A percentile compares a stretch with the other conserved stretches of the same genome.
These are phyloP conservation scores for Sphenodon punctatus DNA, from an alignment of 2,797 vertebrate species.

Conservation along the genomic window DNA sequence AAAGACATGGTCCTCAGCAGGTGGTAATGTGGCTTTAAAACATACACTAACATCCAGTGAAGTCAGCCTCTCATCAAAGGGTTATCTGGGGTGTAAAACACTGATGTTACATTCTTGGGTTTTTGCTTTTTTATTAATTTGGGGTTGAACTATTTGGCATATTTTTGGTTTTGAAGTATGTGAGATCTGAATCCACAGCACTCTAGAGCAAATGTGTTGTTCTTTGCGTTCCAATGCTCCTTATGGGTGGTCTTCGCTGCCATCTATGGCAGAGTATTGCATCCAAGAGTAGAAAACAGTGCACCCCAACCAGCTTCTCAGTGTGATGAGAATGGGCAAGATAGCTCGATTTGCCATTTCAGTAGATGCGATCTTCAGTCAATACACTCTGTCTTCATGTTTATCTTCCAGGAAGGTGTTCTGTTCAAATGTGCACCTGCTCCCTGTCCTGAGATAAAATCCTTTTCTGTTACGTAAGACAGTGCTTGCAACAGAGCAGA, in stretches of 20 bases:
- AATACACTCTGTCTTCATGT: neutral
- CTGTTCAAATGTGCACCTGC: neutral
- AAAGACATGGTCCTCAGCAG: neutral
- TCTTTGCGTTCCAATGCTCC: slow-evolving; percentile 22
- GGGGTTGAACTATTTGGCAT: slow-evolving; percentile 52
- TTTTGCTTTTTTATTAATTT: slow-evolving; percentile 35
- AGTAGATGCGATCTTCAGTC: neutral
- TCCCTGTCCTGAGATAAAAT: neutral
- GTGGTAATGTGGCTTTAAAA: neutral
- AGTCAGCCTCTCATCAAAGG: slow-evolving; percentile 21
- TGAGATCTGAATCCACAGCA: slow-evolving; percentile 26
- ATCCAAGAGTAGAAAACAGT: neutral
- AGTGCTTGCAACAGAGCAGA: neutral
- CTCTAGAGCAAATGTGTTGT: slow-evolving; percentile 23
- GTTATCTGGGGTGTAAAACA: slow-evolving; percentile 32
- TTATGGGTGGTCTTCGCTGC: slow-evolving; percentile 21
- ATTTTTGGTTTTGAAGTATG: slow-evolving; percentile 7
- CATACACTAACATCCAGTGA: slow-evolving; percentile 33
- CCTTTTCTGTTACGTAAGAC: no score
- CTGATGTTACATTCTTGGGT: slow-evolving; percentile 24
- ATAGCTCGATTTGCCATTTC: neutral
- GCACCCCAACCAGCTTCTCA: neutral
- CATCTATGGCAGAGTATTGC: neutral
- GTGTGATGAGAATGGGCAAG: neutral
- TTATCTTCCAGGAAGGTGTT: neutral